Evolutionary conservation across 2,113 vertebrate species (phyloP), one percentile per base, ranked within the genome.

Genomic region (Cottus gobio): DNA sequence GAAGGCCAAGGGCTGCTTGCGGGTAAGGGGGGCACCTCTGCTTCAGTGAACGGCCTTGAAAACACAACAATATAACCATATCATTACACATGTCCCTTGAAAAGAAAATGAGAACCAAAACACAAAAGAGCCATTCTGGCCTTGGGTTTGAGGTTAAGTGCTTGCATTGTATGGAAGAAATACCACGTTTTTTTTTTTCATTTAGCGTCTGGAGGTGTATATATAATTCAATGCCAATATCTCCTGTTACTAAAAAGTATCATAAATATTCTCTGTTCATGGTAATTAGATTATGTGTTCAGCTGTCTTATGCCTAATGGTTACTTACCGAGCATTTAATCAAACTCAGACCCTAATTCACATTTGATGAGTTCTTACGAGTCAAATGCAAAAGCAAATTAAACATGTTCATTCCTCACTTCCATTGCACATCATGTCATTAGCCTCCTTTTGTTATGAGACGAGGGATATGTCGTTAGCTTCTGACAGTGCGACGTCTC

Each of bases 281-380:
- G 2, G 34, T 83, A 86, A 91, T 88, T 73, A 71, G n/a, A 83
- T 77, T 62, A 24, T 60, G 26, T 75, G 67, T 66, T 62, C 71
- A 85, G 71, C 64, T 18, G 68, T 62, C 37, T 79, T 79, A 26
- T 84, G 75, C 36, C 71, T 83, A 71, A 81, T 70, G 58, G 72
- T 85, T 75, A 81, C 76, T 85, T 56, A 85, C 71, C 9, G 9
- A 50, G 61, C 68, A 62, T 73, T 89, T 85, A 87, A 89, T 89
- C 77, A 90, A 83, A 81, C 62, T 71, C 58, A 61, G 78, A 71
- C 44, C 30, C 70, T 87, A 83, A 88, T 82, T 87, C 68, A 79
- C 70, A 78, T 86, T 83, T 86, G 81, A 85, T 87, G 77, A 82
- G 75, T 89, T 90, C 71, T 62, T 82, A 62, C 15, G 75, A 85